Evolutionary conservation across 2,113 vertebrate genomes (phyloP).

Genomic region (Harpagus bidentatus): DNA sequence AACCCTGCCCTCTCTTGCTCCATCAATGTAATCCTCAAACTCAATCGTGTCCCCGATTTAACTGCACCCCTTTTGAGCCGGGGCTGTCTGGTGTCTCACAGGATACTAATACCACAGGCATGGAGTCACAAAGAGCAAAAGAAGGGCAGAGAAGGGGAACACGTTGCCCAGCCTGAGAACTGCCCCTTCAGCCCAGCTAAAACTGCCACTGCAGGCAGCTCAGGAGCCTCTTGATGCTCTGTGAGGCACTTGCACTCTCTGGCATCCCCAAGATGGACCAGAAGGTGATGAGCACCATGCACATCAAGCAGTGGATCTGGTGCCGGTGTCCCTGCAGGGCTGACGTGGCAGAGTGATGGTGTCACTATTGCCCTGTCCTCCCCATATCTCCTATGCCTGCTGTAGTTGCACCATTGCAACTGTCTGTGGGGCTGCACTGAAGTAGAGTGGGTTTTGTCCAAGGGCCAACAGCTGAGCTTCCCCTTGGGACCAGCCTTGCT

Average conservation of each 20-base stretch:
- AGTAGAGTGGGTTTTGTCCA: too few relatives aligned
- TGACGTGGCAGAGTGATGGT: accelerated
- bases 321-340: neutral
- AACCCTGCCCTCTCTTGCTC: neutral
- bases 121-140: neutral
- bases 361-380: neutral
- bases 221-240: neutral
- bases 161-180: neutral
- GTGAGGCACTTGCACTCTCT: neutral
- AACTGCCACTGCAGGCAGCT: neutral
- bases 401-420: neutral
- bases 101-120: neutral
- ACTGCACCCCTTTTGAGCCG: accelerated
- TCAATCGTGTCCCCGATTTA: accelerated
- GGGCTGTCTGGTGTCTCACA: neutral
- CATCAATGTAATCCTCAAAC: neutral
- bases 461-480: neutral
- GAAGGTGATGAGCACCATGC: neutral
- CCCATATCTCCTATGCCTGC: neutral
- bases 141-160: neutral
- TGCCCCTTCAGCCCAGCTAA: neutral
- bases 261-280: neutral
- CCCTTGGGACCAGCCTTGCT: neutral
- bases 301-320: neutral
- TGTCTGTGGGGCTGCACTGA: accelerated